These are phyloP conservation scores for Epizoanthus scotinus DNA, from an alignment of 92 coral and sea anemone species.

Conservation along the genomic window DNA sequence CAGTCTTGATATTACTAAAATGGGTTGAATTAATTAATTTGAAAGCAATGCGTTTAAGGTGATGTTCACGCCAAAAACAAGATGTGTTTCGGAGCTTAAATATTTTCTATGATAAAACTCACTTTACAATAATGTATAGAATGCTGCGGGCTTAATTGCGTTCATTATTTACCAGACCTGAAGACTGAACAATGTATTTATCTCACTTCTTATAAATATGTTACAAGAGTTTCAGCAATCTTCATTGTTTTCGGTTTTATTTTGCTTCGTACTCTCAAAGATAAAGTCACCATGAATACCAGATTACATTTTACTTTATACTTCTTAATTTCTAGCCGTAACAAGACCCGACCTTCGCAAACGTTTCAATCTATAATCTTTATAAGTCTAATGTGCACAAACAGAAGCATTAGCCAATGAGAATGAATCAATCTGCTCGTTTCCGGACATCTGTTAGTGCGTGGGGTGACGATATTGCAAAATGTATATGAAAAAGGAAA, in stretches of 20 bases:
- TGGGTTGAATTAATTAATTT: not conserved
- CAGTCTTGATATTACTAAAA: not conserved
- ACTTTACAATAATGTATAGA: not conserved
- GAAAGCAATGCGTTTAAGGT: not conserved
- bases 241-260: too few species aligned
- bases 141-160: not conserved
- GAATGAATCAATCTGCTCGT: not conserved
- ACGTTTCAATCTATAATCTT: constrained; percentile 1
- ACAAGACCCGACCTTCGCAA: constrained; percentile 5
- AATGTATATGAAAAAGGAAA: constrained; percentile 8
- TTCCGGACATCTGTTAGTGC: constrained; percentile 37
- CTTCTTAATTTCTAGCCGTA: not conserved
- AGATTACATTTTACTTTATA: not conserved
- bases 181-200: not conserved
- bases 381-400: constrained; percentile 17
- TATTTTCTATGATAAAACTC: not conserved
- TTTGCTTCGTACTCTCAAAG: too few species aligned
- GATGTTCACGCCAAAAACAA: not conserved
- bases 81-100: not conserved
- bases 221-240: not conserved
- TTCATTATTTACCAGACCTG: not conserved
- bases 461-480: constrained; percentile 3
- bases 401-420: constrained; percentile 37
- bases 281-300: too few species aligned
- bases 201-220: not conserved